Percentiles rank a stretch among this genome's conserved stretches.
Evolutionary conservation across 1,140 invertebrate genomes (phyloP).

Genomic region (Caenorhabditis briggsae): DNA sequence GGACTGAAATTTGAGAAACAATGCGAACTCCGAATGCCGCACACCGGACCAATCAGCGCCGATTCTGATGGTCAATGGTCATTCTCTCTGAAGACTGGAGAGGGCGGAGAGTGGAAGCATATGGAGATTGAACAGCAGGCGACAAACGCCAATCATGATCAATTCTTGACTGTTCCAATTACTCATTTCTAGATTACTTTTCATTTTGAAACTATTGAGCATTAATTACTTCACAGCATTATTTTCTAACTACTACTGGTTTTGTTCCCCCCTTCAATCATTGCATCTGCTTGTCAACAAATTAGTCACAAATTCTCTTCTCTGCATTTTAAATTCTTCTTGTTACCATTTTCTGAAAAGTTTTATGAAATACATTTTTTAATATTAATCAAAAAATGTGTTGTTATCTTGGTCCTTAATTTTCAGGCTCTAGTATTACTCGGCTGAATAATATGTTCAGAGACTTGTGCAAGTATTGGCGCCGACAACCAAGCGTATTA

Average conservation of each 20-base stretch:
- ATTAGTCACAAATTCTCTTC: conserved; percentile 19
- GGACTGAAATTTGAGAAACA: conserved; percentile 60
- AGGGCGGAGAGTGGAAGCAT: conserved; percentile 64
- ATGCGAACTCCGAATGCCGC: conserved; percentile 60
- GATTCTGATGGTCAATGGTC: conserved; percentile 59
- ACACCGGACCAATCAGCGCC: conserved; percentile 39
- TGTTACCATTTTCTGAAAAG: neutral
- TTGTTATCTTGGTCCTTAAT: too few species aligned
- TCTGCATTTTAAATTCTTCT: neutral
- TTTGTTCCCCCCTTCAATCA: neutral
- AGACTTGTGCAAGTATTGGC: too few species aligned
- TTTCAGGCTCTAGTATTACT: too few species aligned
- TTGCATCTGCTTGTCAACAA: conserved; percentile 41
- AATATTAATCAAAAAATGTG: too few species aligned
- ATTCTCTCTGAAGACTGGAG: conserved; percentile 62
- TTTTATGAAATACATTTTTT: neutral
- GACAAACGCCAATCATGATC: conserved; percentile 24
- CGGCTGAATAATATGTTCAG: too few species aligned
- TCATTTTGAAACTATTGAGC: neutral
- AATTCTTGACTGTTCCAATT: conserved; percentile 63
- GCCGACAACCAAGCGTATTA: too few species aligned
- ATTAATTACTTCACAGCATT: conserved; percentile 17
- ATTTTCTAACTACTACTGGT: conserved; percentile 13
- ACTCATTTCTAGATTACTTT: conserved; percentile 59
- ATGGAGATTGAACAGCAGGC: conserved; percentile 50